phyloP scores from a whole-genome alignment of 2,113 vertebrate species.

The Smithornis capensis region DNA sequence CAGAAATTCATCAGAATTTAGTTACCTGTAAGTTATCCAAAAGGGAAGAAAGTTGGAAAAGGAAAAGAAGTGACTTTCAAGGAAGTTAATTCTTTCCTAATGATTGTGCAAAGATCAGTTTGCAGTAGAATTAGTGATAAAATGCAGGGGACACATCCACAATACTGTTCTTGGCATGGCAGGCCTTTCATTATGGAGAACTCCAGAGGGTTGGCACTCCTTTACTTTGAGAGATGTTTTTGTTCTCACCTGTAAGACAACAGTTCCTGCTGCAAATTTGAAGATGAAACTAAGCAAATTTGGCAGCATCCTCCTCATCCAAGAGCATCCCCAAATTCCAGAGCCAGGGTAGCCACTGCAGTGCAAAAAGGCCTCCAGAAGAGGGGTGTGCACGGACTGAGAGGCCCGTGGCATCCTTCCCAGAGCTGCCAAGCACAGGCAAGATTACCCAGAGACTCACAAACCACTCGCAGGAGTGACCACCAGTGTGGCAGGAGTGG shows the following conservation, averaged over 20 bases:
- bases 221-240: background rate
- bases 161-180: no score
- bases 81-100: background rate
- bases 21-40: background rate
- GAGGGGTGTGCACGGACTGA: fast-evolving
- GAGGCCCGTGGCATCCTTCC: background rate
- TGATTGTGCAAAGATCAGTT: background rate
- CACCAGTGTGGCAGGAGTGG: no score
- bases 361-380: background rate
- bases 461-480: no score
- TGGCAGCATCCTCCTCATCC: no score
- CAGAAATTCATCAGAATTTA: background rate
- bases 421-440: background rate
- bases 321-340: fast-evolving
- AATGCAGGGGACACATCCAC: background rate
- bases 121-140: background rate
- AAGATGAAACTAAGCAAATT: background rate
- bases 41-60: background rate
- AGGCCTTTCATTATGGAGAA: background rate
- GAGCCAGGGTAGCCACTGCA: background rate
- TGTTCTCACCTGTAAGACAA: background rate
- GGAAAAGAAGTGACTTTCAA: background rate
- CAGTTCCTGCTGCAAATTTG: background rate
- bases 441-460: background rate
- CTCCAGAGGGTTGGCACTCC: background rate